Conservation (phyloP, 1,140 invertebrate species). For the Tetragnatha versicolor region DNA sequence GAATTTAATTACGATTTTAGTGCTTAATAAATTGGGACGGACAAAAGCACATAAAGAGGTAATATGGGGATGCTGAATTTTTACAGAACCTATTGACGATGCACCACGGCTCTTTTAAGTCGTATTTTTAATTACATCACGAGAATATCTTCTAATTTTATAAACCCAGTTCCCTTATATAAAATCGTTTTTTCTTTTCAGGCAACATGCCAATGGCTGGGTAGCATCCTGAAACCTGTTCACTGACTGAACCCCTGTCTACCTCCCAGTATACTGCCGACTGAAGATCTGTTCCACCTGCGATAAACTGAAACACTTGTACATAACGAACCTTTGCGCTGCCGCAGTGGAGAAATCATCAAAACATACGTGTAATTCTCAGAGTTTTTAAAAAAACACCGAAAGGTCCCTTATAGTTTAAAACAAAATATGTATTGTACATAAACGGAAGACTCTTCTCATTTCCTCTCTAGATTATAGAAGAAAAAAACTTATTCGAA, state of each 20-base stretch:
- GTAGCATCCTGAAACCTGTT: constrained; percentile 45
- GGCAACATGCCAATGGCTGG: constrained; percentile 52
- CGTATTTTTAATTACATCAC: not conserved
- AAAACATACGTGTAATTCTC: constrained; percentile 49
- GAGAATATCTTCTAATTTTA: too few species aligned
- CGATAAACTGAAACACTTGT: constrained; percentile 7
- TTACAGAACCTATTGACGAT: too few species aligned
- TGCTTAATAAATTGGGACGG: too few species aligned
- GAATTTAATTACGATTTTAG: too few species aligned
- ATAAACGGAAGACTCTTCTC: constrained; percentile 15
- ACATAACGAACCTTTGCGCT: not conserved
- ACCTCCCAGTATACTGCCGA: constrained; percentile 37
- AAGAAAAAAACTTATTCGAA: constrained; percentile 13
- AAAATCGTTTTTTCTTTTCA: constrained; percentile 15
- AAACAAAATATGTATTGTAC: constrained; percentile 42
- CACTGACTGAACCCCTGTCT: constrained; percentile 26
- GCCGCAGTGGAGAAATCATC: constrained; percentile 25
- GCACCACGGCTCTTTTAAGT: too few species aligned
- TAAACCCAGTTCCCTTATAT: too few species aligned
- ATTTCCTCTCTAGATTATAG: constrained; percentile 36
- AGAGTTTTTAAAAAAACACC: constrained; percentile 19
- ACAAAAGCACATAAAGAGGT: too few species aligned
- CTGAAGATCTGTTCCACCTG: not conserved
- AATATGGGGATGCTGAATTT: too few species aligned
- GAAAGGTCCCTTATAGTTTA: constrained; percentile 41